phyloP scores from a whole-genome alignment of 53 echinoderm and acorn worm species.

The Luidia sarsii region DNA sequence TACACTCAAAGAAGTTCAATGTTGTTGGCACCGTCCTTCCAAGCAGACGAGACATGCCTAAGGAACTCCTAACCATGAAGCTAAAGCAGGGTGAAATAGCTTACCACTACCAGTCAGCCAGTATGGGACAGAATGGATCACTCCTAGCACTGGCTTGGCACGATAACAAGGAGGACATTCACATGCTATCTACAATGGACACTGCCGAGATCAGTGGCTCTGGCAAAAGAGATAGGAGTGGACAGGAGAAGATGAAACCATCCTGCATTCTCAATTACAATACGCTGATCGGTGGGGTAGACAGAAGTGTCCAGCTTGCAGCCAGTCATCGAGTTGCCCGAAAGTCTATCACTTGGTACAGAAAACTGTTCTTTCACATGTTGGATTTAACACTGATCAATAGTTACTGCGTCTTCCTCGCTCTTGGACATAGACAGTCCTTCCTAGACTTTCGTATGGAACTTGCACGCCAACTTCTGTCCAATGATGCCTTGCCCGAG shows the following conservation, averaged over 20 bases:
- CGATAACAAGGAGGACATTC: background rate
- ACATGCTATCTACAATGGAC: background rate
- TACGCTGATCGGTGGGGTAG: background rate
- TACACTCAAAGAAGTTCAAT: background rate
- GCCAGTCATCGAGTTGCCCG: background rate
- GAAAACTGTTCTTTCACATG: background rate
- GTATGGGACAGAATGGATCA: background rate
- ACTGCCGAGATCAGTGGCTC: background rate
- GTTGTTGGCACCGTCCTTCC: background rate
- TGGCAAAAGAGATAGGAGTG: no score
- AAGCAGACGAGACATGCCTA: background rate
- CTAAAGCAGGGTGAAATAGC: background rate
- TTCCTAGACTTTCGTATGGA: no score
- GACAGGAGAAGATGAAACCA: no score
- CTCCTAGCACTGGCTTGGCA: background rate
- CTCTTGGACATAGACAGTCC: no score
- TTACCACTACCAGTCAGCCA: no score
- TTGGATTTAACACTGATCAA: background rate
- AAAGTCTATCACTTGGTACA: background rate
- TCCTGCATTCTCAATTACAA: no score
- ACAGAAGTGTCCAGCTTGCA: background rate
- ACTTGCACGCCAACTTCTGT: no score
- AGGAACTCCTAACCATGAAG: background rate
- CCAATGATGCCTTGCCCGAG: no score
- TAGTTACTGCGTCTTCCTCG: background rate